Conservation (phyloP, 2,113 vertebrate genomes). For the Mungos mungo region DNA sequence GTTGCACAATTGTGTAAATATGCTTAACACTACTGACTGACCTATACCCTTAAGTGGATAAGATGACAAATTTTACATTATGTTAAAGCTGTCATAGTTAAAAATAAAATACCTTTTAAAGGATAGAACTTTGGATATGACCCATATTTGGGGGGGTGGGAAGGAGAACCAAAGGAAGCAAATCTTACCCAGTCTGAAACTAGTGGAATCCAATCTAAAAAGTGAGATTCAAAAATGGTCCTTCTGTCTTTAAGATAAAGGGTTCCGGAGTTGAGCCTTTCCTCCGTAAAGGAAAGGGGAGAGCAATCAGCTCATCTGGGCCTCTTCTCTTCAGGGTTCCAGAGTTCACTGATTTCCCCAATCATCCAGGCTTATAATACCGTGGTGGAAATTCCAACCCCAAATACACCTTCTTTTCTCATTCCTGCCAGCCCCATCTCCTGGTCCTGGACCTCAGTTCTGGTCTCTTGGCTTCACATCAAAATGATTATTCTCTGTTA, state of each 20-base stretch:
- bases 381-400: not conserved
- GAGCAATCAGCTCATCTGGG: not conserved
- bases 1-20: not conserved
- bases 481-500: not conserved
- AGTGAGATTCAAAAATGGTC: slow-evolving; percentile 32
- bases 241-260: slow-evolving; percentile 32
- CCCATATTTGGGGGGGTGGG: not conserved
- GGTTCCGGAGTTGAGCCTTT: slow-evolving; percentile 42
- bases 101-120: slow-evolving; percentile 47
- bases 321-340: not conserved
- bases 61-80: slow-evolving; percentile 12
- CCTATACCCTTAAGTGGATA: slow-evolving; percentile 48
- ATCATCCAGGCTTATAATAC: not conserved
- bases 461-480: not conserved
- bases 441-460: not conserved
- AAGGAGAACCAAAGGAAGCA: slow-evolving; percentile 19
- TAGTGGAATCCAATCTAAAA: slow-evolving; percentile 2
- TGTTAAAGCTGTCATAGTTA: slow-evolving; percentile 1
- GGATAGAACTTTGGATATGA: not conserved
- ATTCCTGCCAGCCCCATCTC: slow-evolving; percentile 3
- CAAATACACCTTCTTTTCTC: not conserved
- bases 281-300: not conserved
- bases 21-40: slow-evolving; percentile 37
- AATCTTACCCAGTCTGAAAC: not conserved
- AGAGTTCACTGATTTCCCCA: not conserved